Evolutionary conservation across 2,888 invertebrate genomes (phyloP), one percentile per base, ranked within the genome.

Genomic region (Eristalis arbustorum): DNA sequence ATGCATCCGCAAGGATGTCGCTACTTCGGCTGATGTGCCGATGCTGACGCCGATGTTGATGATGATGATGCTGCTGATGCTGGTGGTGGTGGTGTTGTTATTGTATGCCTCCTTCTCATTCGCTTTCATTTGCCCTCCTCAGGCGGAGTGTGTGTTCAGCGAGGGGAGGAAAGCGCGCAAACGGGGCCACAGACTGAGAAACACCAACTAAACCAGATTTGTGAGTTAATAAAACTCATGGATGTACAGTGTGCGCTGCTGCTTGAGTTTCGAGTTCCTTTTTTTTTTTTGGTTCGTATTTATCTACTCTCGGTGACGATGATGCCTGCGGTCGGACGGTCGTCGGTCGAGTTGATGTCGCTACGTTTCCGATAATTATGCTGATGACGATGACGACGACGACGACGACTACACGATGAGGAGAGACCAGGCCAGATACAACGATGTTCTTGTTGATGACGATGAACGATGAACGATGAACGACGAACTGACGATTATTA

Each of bases 211-310:
- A 87, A 87, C 87, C 87, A 87, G 87, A 87, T 87, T 87, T 87
- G 87, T 87, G 87, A 87, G 87, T 87, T 87, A 83, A 87, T 87
- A 87, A 87, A 87, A 78, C 87, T 87, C 79, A 87, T 87, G 83
- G 75, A 87, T 83, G 87, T 78, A 74, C 18, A 49, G 49, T 49
- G 67, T 78, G 25, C n/a, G n/a, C n/a, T n/a, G n/a, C n/a, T 25
- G 82, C 75, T 83, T 83, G 71, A 79, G 74, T 59, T 82, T 31
- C 63, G 40, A 57, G 57, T 59, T 64, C 57, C 64, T 67, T 57
- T 66, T 68, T 42, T 67, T 0, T 37, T 73, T 40, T 67, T 71
- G 63, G 42, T 72, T 1, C 23, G 49, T 49, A 18, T 49, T 69
- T 80, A 85, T 81, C 81, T 85, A 73, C 81, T 73, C 76, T 59